Percentiles rank a stretch among this genome's conserved stretches.
Conservation (phyloP, 2,888 invertebrate species). For the Macrostomum cliftonense region DNA sequence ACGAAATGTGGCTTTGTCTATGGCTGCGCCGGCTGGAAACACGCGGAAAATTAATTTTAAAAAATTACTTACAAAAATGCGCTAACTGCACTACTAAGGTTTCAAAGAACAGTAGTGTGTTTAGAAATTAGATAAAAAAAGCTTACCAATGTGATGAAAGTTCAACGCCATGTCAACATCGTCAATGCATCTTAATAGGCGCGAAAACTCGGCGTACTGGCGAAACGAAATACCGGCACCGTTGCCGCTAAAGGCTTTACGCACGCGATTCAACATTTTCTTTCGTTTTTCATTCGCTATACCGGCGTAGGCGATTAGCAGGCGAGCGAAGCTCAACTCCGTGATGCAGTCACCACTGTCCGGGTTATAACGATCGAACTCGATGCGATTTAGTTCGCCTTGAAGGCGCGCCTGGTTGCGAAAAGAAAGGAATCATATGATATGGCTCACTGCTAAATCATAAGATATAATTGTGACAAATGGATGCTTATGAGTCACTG, state of each 20-base stretch:
- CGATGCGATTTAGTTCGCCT: slow-evolving; percentile 44
- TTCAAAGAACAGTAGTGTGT: too few species aligned
- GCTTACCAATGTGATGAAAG: slow-evolving; percentile 40
- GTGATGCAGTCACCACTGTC: slow-evolving; percentile 45
- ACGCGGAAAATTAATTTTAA: slow-evolving; percentile 42
- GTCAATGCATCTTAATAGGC: slow-evolving; percentile 85
- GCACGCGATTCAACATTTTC: slow-evolving; percentile 71
- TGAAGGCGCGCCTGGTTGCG: slow-evolving; percentile 69
- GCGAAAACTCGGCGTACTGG: slow-evolving; percentile 71
- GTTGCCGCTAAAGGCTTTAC: neutral
- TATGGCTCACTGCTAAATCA: too few species aligned
- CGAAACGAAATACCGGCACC: neutral
- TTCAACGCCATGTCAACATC: slow-evolving; percentile 95
- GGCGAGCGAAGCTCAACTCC: slow-evolving; percentile 77
- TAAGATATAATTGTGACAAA: too few species aligned
- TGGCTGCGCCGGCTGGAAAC: slow-evolving; percentile 91
- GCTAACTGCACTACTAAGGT: too few species aligned
- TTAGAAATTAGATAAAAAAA: too few species aligned
- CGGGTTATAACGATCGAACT: neutral
- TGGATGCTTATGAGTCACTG: too few species aligned
- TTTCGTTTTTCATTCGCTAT: slow-evolving; percentile 75
- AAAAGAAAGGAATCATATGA: too few species aligned
- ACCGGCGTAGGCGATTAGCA: slow-evolving; percentile 76
- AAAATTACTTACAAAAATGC: too few species aligned
- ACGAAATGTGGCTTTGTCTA: slow-evolving; percentile 76